Evolutionary conservation across 1,140 invertebrate species (phyloP), one percentile per base, ranked within the genome.

Genomic region (Drosophila triauraria): DNA sequence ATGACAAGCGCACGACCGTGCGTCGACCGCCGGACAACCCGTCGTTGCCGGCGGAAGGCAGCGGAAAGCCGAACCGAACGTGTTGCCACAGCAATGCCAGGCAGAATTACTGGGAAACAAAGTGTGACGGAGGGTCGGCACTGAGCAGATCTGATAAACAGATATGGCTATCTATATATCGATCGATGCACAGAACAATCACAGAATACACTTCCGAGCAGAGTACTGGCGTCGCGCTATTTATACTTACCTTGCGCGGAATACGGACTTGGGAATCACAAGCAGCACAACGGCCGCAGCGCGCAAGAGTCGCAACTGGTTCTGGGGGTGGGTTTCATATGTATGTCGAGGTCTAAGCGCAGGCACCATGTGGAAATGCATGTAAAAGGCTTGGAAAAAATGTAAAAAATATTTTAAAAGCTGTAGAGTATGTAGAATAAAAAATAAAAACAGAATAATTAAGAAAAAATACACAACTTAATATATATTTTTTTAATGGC

Each of bases 121-220:
- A 71, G 85, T 92, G 91, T 92, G 91, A 92, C 91, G 88, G 91
- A 91, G 83, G 83, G 80, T 88, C 84, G 90, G 90, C 91, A 91
- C 91, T 92, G 91, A 92, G 91, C 91, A 92, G 91, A 92, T 92
- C 91, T 92, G 91, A 90, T 90, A 90, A 82, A 88, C 91, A 92
- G 91, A 92, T 82, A 74, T 32, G 42, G 50, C 50, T 58, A 92
- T 80, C 91, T 81, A 81, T 82, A 83, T 78, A 91, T 91, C 91
- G 91, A 86, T 92, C 91, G 88, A 92, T 92, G 91, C 87, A 82
- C 91, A 92, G 91, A 92, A 91, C 91, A 92, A 92, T 92, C 91
- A 92, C 91, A 92, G 91, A 92, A 92, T 91, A 92, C 91, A 92
- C 91, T 92, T 92, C 91, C 91, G 40, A 46, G 0, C 0, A 0